These are phyloP conservation scores for Stenolophus ochropezus DNA, from an alignment of 2,888 invertebrate genomes.

Conservation along the genomic window DNA sequence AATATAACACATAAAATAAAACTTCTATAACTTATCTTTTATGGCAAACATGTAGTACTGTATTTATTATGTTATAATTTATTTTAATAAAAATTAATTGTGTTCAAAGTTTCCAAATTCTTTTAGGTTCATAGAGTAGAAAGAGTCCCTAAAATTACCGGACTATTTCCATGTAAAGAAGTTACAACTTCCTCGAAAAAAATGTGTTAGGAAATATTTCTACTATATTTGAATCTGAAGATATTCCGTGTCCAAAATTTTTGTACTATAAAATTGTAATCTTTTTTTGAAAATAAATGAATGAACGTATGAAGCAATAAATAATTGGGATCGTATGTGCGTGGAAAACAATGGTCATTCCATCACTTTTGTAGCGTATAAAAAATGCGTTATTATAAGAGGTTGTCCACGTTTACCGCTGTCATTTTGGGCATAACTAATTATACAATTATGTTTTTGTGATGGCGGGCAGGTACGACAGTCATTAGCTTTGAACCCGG, in stretches of 20 bases:
- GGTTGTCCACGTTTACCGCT: slow-evolving; percentile 70
- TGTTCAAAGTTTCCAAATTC: too few relatives aligned
- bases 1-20: too few relatives aligned
- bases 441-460: slow-evolving; percentile 72
- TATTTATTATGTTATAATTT: too few relatives aligned
- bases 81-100: too few relatives aligned
- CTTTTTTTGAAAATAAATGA: neutral
- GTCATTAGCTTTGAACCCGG: slow-evolving; percentile 67
- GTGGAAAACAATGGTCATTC: slow-evolving; percentile 3
- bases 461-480: slow-evolving; percentile 65
- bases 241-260: too few relatives aligned
- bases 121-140: too few relatives aligned
- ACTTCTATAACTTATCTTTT: too few relatives aligned
- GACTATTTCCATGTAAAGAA: too few relatives aligned
- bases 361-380: neutral
- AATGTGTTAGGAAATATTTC: neutral
- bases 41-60: too few relatives aligned
- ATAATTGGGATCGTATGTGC: neutral
- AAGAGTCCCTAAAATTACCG: too few relatives aligned
- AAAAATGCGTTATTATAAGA: slow-evolving; percentile 60
- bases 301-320: neutral
- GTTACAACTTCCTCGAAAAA: too few relatives aligned
- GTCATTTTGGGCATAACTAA: slow-evolving; percentile 73
- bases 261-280: too few relatives aligned
- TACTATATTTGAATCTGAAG: neutral